These are phyloP conservation scores for Pegoplata infirma DNA, from an alignment of 2,888 invertebrate genomes.

Conservation along the genomic window DNA sequence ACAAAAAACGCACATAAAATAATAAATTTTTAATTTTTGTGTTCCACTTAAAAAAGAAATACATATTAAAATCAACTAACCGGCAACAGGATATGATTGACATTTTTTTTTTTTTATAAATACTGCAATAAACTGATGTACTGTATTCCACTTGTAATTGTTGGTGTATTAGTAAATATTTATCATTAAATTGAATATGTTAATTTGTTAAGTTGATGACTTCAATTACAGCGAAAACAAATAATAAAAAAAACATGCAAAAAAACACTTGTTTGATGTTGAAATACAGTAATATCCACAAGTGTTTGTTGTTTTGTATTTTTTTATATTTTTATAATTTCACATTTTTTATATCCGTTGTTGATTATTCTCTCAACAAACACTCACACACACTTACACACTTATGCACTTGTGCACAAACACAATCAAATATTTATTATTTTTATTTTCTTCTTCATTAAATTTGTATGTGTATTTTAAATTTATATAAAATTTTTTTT, in stretches of 20 bases:
- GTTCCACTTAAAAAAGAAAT: background rate
- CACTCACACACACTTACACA: slow-evolving; percentile 2
- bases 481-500: background rate
- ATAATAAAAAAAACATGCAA: background rate
- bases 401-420: background rate
- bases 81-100: slow-evolving; percentile 34
- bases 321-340: slow-evolving; percentile 34
- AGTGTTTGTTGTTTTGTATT: slow-evolving; percentile 49
- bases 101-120: background rate
- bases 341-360: slow-evolving; percentile 1
- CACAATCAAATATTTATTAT: too few species aligned
- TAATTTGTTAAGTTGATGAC: background rate
- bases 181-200: background rate
- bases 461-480: slow-evolving; percentile 2
- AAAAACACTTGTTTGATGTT: slow-evolving; percentile 44
- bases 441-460: slow-evolving; percentile 1
- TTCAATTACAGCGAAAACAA: background rate
- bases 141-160: background rate
- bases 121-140: background rate
- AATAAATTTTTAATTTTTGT: background rate
- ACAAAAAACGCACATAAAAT: background rate
- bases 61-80: slow-evolving; percentile 39
- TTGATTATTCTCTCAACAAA: slow-evolving; percentile 9
- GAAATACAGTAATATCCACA: slow-evolving; percentile 41
- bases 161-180: background rate